A percentile compares a stretch with the other conserved stretches of the same genome.
These are phyloP conservation scores for Taenioides sp. DNA, from an alignment of 2,797 vertebrate genomes.

Conservation along the genomic window DNA sequence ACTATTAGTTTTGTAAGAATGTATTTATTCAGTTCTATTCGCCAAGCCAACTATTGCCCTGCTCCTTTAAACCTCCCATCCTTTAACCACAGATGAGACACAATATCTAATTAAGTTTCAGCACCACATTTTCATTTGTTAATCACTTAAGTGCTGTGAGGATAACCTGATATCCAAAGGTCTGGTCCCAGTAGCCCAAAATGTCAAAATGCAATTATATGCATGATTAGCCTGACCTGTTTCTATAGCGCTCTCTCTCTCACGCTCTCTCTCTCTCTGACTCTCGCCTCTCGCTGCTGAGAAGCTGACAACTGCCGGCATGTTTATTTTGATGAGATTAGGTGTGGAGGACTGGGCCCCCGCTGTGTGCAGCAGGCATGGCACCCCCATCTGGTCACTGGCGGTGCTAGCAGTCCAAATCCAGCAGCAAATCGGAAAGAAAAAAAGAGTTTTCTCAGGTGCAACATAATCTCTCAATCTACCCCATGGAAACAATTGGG, in stretches of 20 bases:
- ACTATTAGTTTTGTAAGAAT: slow-evolving; percentile 5
- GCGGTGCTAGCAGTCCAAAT: slow-evolving; percentile 56
- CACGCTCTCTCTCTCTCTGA: neutral
- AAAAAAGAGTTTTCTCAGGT: slow-evolving; percentile 49
- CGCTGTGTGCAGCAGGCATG: slow-evolving; percentile 73
- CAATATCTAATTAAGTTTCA: slow-evolving; percentile 85
- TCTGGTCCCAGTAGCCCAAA: slow-evolving; percentile 84
- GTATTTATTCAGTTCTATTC: neutral
- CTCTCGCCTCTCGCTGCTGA: slow-evolving; percentile 56
- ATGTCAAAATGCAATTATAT: slow-evolving; percentile 95
- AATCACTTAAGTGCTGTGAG: slow-evolving; percentile 87
- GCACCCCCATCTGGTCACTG: slow-evolving; percentile 80
- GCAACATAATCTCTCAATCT: slow-evolving; percentile 73
- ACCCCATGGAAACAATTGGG: slow-evolving; percentile 53
- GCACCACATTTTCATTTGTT: slow-evolving; percentile 84
- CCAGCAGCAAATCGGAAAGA: slow-evolving; percentile 1
- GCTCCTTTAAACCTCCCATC: slow-evolving; percentile 58
- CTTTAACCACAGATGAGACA: slow-evolving; percentile 65
- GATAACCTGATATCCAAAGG: slow-evolving; percentile 87
- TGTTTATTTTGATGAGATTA: slow-evolving; percentile 81
- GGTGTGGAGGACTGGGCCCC: slow-evolving; percentile 65
- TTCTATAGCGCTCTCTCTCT: slow-evolving; percentile 79
- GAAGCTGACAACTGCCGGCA: slow-evolving; percentile 75
- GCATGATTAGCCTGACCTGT: slow-evolving; percentile 90
- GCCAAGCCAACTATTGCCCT: neutral